phyloP scores from a whole-genome alignment of 2,113 vertebrate species.

The Etia nguti region DNA sequence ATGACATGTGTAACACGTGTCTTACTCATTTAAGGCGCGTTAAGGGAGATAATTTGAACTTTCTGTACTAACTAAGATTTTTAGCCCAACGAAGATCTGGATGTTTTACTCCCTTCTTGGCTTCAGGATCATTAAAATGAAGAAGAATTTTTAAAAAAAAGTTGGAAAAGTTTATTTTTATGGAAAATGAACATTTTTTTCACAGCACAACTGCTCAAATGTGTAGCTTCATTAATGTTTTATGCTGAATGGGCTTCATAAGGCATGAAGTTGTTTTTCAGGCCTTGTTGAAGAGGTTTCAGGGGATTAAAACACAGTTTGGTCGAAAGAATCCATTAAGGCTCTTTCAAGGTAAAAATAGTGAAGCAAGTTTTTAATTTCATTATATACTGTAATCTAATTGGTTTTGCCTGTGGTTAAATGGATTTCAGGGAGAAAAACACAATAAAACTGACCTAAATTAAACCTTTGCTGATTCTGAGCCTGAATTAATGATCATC shows the following conservation, averaged over 20 bases:
- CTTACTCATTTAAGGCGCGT: fast-evolving
- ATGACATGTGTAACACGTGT: not conserved
- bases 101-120: not conserved
- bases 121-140: not conserved
- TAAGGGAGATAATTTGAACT: not conserved
- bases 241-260: not conserved
- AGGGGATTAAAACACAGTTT: not conserved
- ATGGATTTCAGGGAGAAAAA: not conserved
- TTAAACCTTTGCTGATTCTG: not conserved
- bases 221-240: not conserved
- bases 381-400: not conserved
- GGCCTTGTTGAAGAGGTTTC: not conserved
- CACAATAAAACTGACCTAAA: not conserved
- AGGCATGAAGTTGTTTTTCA: not conserved
- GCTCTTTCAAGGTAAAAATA: not conserved
- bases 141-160: not conserved
- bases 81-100: not conserved
- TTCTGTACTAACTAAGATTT: fast-evolving
- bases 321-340: not conserved
- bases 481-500: not conserved
- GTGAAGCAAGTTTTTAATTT: not conserved
- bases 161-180: not conserved
- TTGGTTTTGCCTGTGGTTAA: not conserved
- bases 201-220: not conserved
- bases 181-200: not conserved